phyloP scores from a whole-genome alignment of 2,888 invertebrate species.

The Monoplex corrugatus region DNA sequence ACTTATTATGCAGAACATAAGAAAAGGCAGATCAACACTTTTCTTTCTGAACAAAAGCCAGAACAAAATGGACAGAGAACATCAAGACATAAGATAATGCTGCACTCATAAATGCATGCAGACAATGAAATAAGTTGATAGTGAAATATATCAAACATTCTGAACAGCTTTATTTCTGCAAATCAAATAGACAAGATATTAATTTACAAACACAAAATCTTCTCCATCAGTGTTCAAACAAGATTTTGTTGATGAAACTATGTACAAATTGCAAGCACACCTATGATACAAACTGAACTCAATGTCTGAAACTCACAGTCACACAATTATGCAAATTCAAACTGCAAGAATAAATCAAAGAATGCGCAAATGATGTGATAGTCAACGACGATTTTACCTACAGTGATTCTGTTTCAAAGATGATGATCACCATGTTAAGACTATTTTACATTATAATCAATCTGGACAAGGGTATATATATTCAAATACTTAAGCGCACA shows the following conservation, averaged over 20 bases:
- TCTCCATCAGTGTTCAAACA: constrained; percentile 37
- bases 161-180: constrained; percentile 52
- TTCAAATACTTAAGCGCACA: too few relatives aligned
- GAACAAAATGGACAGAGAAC: too few relatives aligned
- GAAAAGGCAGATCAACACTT: too few relatives aligned
- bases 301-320: constrained; percentile 26
- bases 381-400: not conserved
- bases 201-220: constrained; percentile 48
- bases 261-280: constrained; percentile 41
- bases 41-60: too few relatives aligned
- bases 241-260: constrained; percentile 12
- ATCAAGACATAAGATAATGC: too few relatives aligned
- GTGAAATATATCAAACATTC: constrained; percentile 45
- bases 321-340: constrained; percentile 40
- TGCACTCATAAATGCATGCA: too few relatives aligned
- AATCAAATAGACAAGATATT: constrained; percentile 50
- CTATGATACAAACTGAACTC: constrained; percentile 34
- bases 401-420: not conserved
- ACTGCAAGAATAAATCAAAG: constrained; percentile 6
- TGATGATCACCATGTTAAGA: not conserved
- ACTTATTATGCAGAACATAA: too few relatives aligned
- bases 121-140: too few relatives aligned
- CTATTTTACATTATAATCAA: not conserved
- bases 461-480: not conserved
- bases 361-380: not conserved